phyloP scores from a whole-genome alignment of 2,797 vertebrate genomes.

The Gephyroberyx darwinii region DNA sequence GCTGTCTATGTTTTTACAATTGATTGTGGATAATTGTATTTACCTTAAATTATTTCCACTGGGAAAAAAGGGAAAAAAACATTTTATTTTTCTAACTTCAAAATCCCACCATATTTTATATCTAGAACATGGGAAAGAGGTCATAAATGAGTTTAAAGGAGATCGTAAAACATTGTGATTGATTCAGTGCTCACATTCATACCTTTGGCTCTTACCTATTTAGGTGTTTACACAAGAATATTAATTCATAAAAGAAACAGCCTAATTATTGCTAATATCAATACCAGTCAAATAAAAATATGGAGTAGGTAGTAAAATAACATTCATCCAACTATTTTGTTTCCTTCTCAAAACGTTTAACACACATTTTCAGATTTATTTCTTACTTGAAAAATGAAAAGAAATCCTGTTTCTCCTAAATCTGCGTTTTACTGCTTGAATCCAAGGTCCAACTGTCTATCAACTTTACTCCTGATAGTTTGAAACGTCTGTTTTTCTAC shows the following conservation, averaged over 20 bases:
- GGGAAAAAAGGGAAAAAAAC: background rate
- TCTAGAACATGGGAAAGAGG: too few species aligned
- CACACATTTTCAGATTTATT: background rate
- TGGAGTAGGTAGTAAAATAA: background rate
- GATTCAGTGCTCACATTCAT: background rate
- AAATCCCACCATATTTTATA: too few species aligned
- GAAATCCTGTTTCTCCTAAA: background rate
- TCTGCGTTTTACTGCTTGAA: background rate
- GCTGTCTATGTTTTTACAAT: too few species aligned
- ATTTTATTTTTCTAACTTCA: too few species aligned
- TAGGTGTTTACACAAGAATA: background rate
- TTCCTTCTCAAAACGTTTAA: background rate
- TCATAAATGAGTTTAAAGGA: slow-evolving; percentile 1
- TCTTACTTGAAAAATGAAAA: background rate
- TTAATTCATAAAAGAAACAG: background rate
- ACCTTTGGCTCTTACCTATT: background rate
- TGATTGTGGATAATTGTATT: background rate
- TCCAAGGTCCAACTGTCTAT: background rate
- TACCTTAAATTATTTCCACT: background rate
- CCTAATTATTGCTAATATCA: too few species aligned
- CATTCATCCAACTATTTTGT: too few species aligned
- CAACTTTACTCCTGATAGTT: background rate
- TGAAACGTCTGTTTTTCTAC: background rate
- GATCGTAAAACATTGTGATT: too few species aligned
- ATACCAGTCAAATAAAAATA: background rate